Conservation (phyloP, 2,797 vertebrate genomes). For the Babyrousa celebensis region DNA sequence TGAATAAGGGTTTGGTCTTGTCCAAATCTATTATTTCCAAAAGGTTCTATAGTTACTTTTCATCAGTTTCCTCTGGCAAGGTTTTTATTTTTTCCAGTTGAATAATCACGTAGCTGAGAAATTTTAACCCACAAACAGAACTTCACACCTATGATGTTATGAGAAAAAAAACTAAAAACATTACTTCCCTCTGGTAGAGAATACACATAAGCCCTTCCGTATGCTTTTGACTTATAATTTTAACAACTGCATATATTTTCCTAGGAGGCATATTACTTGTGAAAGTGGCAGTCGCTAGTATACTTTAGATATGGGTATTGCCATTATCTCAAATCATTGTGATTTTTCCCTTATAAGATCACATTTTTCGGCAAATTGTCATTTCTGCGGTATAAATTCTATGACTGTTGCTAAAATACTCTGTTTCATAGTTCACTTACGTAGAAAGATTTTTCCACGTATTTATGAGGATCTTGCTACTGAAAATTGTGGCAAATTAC, state of each 20-base stretch:
- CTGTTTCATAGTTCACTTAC: neutral
- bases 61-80: neutral
- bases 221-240: neutral
- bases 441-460: neutral
- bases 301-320: neutral
- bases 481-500: conserved; percentile 39
- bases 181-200: neutral
- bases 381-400: conserved; percentile 39
- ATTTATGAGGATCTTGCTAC: neutral
- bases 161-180: neutral
- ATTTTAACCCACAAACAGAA: neutral
- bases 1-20: neutral
- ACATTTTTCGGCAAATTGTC: neutral
- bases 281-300: neutral
- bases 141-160: neutral
- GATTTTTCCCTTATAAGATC: conserved; percentile 1
- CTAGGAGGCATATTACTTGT: neutral
- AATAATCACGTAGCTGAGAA: conserved; percentile 49
- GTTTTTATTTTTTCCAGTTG: conserved; percentile 17
- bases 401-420: conserved; percentile 24
- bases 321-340: conserved; percentile 16
- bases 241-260: neutral
- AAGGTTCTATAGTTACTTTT: conserved; percentile 15
- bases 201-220: neutral
- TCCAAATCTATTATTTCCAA: neutral